These are phyloP conservation scores for Heliconius hermathena DNA, from an alignment of 1,140 invertebrate species.

Conservation along the genomic window DNA sequence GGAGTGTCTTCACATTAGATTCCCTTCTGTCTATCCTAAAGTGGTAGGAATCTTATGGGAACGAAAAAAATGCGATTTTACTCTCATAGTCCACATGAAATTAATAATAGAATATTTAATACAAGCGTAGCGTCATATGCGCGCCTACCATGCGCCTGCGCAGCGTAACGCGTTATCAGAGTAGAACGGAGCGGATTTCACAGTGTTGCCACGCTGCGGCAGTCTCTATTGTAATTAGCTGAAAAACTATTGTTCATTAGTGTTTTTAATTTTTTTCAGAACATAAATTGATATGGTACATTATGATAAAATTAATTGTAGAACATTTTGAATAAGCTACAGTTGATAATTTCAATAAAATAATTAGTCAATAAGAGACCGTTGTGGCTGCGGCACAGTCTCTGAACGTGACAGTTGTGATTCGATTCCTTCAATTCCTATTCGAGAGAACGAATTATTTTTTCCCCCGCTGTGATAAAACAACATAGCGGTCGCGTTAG, in stretches of 20 bases:
- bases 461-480: too few relatives aligned
- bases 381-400: background rate
- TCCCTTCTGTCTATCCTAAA: too few relatives aligned
- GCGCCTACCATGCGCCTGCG: conserved; percentile 12
- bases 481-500: too few relatives aligned
- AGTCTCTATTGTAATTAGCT: conserved; percentile 50
- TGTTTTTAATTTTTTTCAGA: conserved; percentile 4
- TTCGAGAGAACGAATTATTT: background rate
- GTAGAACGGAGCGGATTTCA: conserved; percentile 57
- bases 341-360: too few relatives aligned
- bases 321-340: background rate
- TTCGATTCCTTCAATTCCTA: background rate
- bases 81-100: background rate
- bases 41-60: too few relatives aligned
- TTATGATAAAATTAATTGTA: background rate
- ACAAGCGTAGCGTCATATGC: background rate
- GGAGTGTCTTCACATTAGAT: too few relatives aligned
- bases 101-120: background rate
- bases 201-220: conserved; percentile 52
- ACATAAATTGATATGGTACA: background rate
- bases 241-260: conserved; percentile 29
- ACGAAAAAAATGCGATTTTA: too few relatives aligned
- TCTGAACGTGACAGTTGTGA: background rate
- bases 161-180: conserved; percentile 55
- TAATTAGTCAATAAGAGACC: too few relatives aligned